Evolutionary conservation across 2,888 invertebrate genomes (phyloP).

Genomic region (Caenorhabditis imperialis): DNA sequence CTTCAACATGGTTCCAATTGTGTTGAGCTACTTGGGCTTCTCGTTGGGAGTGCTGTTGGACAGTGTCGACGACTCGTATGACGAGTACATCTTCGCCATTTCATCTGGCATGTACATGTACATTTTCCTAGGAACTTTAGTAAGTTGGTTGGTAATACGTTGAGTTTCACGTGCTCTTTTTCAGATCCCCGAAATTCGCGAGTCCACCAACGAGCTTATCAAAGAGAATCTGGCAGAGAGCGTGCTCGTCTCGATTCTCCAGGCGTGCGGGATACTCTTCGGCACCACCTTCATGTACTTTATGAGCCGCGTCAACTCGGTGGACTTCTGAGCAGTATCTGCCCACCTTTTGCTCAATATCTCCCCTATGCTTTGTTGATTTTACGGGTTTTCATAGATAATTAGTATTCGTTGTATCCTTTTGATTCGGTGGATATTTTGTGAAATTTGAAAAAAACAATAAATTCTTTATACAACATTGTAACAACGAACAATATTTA

Average conservation of each 20-base stretch:
- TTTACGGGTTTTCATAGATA: conserved; percentile 35
- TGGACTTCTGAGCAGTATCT: conserved; percentile 52
- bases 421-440: not conserved
- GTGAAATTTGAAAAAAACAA: too few species aligned
- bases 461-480: too few species aligned
- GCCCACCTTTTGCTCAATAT: conserved; percentile 9
- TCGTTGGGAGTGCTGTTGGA: conserved; percentile 71
- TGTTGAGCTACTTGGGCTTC: conserved; percentile 72
- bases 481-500: conserved; percentile 18
- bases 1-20: conserved; percentile 72
- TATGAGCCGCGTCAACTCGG: conserved; percentile 62
- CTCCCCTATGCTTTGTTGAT: conserved; percentile 34
- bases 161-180: conserved; percentile 10
- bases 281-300: conserved; percentile 70
- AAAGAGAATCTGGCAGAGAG: conserved; percentile 67
- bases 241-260: conserved; percentile 65
- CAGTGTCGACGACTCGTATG: conserved; percentile 71
- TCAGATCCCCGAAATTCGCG: conserved; percentile 76
- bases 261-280: conserved; percentile 64
- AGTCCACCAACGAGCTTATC: conserved; percentile 71
- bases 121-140: conserved; percentile 76
- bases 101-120: conserved; percentile 77
- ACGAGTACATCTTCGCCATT: conserved; percentile 74
- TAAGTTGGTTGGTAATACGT: conserved; percentile 44
- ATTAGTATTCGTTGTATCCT: conserved; percentile 17